Conservation (phyloP, 2,113 vertebrate species). For the Shinisaurus crocodilurus region DNA sequence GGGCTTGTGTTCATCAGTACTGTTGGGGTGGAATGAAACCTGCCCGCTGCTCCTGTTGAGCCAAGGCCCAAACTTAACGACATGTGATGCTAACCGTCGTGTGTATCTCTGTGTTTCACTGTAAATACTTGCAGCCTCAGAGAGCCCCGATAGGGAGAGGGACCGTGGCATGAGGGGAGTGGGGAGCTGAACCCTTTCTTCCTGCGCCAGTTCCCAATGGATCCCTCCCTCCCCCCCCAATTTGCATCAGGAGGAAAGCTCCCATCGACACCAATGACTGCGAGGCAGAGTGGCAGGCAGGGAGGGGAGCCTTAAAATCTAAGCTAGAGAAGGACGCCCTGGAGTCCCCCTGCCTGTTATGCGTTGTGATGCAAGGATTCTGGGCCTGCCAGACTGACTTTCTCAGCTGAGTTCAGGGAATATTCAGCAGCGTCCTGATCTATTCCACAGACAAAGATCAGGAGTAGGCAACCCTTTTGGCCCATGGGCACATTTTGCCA, state of each 20-base stretch:
- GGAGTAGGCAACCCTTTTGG: no score
- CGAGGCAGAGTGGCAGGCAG: no score
- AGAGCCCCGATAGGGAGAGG: neutral
- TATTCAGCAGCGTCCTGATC: neutral
- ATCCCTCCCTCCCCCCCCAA: neutral
- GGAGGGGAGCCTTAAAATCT: no score
- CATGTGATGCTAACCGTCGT: neutral
- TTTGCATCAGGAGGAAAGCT: neutral
- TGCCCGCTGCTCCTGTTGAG: neutral
- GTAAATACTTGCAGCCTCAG: neutral
- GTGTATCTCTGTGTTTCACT: neutral
- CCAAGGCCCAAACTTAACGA: neutral
- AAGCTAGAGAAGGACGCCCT: neutral
- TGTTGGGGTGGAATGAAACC: neutral
- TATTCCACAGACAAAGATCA: no score
- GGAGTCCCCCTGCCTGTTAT: neutral
- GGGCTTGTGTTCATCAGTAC: neutral
- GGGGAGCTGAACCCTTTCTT: neutral
- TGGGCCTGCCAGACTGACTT: neutral
- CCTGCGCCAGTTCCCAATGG: neutral
- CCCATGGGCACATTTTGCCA: no score
- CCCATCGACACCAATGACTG: neutral
- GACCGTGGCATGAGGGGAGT: neutral
- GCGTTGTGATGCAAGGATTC: neutral
- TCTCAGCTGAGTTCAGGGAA: neutral